phyloP scores from a whole-genome alignment of 2,888 invertebrate species.

The Aphelenchoides bicaudatus region DNA sequence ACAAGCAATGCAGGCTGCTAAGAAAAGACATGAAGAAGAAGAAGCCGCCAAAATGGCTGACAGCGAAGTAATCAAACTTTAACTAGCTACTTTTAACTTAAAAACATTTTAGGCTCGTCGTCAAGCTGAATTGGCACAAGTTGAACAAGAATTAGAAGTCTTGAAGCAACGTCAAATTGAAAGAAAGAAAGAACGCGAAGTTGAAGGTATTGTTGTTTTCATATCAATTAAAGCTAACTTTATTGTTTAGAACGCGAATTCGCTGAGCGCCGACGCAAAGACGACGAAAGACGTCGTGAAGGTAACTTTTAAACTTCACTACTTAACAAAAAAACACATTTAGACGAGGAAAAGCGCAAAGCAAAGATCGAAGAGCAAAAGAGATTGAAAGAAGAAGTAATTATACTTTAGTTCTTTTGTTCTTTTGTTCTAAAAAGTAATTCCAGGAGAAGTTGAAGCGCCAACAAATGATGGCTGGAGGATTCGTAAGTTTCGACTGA shows the following conservation, averaged over 20 bases:
- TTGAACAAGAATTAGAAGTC: conserved; percentile 90
- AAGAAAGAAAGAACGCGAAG: conserved; percentile 46
- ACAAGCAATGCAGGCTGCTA: conserved; percentile 58
- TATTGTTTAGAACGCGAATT: conserved; percentile 52
- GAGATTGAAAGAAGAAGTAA: conserved; percentile 61
- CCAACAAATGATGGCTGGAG: conserved; percentile 61
- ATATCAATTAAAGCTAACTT: no score
- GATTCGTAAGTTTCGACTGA: conserved; percentile 46
- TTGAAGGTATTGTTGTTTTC: no score
- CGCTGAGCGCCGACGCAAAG: conserved; percentile 52
- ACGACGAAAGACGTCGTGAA: conserved; percentile 53
- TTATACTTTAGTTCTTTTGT: no score
- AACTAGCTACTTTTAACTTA: no score
- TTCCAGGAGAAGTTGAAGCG: no score
- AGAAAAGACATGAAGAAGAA: conserved; percentile 61
- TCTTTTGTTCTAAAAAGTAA: no score
- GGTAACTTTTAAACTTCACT: conserved; percentile 43
- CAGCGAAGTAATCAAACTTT: conserved; percentile 55
- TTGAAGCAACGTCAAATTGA: conserved; percentile 90
- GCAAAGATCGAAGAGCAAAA: conserved; percentile 48
- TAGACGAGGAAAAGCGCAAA: conserved; percentile 45
- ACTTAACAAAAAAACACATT: background rate
- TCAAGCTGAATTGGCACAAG: conserved; percentile 80
- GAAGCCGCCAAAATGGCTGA: conserved; percentile 58
- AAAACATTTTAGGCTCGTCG: no score